Evolutionary conservation across 2,113 vertebrate genomes (phyloP).

Genomic region (Notothenia rossii): DNA sequence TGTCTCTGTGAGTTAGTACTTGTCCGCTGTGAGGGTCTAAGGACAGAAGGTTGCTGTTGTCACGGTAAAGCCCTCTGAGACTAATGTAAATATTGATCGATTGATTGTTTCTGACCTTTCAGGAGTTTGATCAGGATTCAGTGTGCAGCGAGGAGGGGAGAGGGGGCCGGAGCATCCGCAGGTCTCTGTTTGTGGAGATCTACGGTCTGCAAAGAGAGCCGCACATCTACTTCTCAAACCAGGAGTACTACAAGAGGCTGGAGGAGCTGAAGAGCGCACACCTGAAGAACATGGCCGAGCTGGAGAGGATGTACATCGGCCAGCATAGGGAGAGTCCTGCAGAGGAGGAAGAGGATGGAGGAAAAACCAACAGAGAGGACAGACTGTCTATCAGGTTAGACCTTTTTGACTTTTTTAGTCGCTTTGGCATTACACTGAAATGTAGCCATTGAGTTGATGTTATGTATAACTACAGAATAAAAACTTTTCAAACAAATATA

Average conservation of each 20-base stretch:
- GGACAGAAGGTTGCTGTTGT: too few species aligned
- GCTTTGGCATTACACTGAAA: not conserved
- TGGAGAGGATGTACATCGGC: constrained; percentile 88
- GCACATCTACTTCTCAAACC: constrained; percentile 84
- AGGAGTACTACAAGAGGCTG: constrained; percentile 91
- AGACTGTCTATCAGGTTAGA: constrained; percentile 46
- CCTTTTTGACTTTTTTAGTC: not conserved
- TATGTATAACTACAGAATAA: too few species aligned
- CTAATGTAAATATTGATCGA: too few species aligned
- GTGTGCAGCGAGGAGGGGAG: constrained; percentile 43
- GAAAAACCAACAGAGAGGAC: constrained; percentile 18
- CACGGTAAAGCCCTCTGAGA: too few species aligned
- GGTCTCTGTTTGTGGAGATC: constrained; percentile 67
- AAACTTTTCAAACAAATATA: not conserved
- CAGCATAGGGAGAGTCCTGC: constrained; percentile 76
- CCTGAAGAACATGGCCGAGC: constrained; percentile 87
- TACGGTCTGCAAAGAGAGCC: constrained; percentile 64
- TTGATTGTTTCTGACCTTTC: not conserved
- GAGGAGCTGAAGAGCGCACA: constrained; percentile 90
- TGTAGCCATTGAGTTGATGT: not conserved
- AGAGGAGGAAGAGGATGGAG: not conserved
- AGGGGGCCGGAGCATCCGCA: constrained; percentile 12
- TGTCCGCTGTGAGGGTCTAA: too few species aligned
- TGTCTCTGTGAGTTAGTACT: too few species aligned
- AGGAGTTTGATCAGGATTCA: constrained; percentile 49